Evolutionary conservation across 2,888 invertebrate genomes (phyloP), one percentile per base, ranked within the genome.

Genomic region (Tetragnatha montana): DNA sequence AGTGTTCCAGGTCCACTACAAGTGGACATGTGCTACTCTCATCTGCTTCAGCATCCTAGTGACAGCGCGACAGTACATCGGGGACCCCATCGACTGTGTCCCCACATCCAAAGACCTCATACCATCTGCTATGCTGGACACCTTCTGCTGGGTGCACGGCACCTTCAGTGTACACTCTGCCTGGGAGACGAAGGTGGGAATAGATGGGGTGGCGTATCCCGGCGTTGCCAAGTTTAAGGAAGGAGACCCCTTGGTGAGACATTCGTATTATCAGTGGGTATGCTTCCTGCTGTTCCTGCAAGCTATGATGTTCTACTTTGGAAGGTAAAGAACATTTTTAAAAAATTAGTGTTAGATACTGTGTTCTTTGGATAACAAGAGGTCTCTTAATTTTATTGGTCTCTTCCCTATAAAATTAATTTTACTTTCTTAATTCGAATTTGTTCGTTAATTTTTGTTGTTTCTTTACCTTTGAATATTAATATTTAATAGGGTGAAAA

Each of bases 11-110:
- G 95, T 98, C 93, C 98, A 98, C 94, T 98, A 98, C 95, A 98
- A 97, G 94, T 97, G 96, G 92, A 98, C 98, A 92, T 97, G 97
- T 92, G 95, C 96, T 80, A 17, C 88, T 3, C 95, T 98, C 93
- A 96, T 98, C 17, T 94, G 96, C 91, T 91, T 90, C 87, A 91
- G 91, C 49, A 79, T 91, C 12, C 71, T 91, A 10, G 98, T 99
- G 91, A 98, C 98, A 80, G 97, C 98, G 92, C 95, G 98, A 90
- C 98, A 98, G 93, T 98, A 98, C 94, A 98, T 99, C 93, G 98
- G 98, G 12, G 98, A 98, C 94, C 98, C 98, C 49, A 99, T 99
- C 93, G 98, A 98, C 94, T 99, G 89, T 51, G 73, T 91, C 1
- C 79, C n/a, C 17, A 17, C 22, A 47, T 49, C 88, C 8, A 85